Evolutionary conservation across 2,888 invertebrate species (phyloP).

Genomic region (Metalampra italica): DNA sequence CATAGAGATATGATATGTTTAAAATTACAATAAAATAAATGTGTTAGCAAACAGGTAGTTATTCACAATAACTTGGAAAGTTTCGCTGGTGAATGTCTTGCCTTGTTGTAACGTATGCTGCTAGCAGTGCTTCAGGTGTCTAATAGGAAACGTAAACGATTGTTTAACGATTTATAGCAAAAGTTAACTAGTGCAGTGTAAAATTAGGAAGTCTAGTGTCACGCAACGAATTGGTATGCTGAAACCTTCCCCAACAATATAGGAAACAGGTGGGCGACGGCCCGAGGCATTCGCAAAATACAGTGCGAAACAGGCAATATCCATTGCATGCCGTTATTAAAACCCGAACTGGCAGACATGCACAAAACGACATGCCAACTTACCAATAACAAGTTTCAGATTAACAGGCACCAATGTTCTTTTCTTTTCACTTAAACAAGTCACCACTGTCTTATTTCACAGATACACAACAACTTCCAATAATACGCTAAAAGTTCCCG

Average conservation of each 20-base stretch:
- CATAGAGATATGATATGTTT: too few species aligned
- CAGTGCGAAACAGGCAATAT: conserved; percentile 13
- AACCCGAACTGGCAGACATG: conserved; percentile 12
- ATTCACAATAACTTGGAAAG: too few species aligned
- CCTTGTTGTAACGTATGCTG: too few species aligned
- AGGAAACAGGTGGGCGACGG: conserved; percentile 18
- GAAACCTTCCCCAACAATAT: conserved; percentile 12
- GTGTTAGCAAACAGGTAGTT: too few species aligned
- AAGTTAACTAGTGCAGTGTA: not conserved
- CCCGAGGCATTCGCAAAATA: conserved; percentile 8
- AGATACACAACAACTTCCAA: conserved; percentile 26
- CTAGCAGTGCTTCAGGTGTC: not conserved
- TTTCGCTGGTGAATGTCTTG: too few species aligned
- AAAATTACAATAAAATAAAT: too few species aligned
- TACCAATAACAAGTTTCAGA: conserved; percentile 59
- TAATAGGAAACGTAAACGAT: not conserved
- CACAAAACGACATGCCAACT: conserved; percentile 35
- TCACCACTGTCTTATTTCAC: conserved; percentile 39
- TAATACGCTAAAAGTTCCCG: conserved; percentile 24
- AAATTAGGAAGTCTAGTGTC: conserved; percentile 32
- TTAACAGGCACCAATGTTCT: conserved; percentile 27
- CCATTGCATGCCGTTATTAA: conserved; percentile 19
- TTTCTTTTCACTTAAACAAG: conserved; percentile 45
- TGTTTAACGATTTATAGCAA: not conserved
- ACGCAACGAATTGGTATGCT: conserved; percentile 25